phyloP scores from a whole-genome alignment of 2,888 invertebrate genomes.

The Catocala fraxini region DNA sequence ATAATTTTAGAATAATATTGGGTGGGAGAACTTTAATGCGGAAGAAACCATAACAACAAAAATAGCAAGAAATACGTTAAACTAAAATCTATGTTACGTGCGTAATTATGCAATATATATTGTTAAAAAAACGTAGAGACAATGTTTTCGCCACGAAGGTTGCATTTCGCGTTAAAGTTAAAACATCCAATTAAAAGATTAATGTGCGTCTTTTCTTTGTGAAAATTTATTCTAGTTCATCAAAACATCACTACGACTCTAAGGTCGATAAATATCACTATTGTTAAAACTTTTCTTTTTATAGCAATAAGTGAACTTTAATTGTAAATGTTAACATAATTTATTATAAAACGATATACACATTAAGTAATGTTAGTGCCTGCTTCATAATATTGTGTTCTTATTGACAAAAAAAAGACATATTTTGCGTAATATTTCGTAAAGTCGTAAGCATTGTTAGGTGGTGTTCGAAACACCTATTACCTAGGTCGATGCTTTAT shows the following conservation, averaged over 20 bases:
- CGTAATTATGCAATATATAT: not conserved
- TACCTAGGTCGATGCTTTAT: conserved; percentile 63
- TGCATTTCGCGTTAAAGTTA: conserved; percentile 39
- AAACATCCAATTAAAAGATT: conserved; percentile 41
- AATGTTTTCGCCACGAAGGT: not conserved
- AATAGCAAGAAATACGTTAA: not conserved
- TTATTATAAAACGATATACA: conserved; percentile 85
- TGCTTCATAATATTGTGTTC: conserved; percentile 81
- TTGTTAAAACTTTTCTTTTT: conserved; percentile 73
- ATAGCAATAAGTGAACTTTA: conserved; percentile 78
- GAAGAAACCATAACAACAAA: conserved; percentile 3
- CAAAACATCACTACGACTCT: conserved; percentile 62
- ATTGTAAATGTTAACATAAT: conserved; percentile 84
- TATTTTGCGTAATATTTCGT: conserved; percentile 79
- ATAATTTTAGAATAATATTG: conserved; percentile 65
- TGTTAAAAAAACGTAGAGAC: not conserved
- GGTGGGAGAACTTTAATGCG: conserved; percentile 44
- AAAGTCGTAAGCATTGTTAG: conserved; percentile 51
- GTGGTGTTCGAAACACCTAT: conserved; percentile 76
- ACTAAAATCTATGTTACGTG: not conserved
- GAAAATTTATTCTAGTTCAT: conserved; percentile 69
- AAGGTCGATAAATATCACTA: conserved; percentile 60
- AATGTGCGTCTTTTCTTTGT: conserved; percentile 46
- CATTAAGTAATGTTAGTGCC: conserved; percentile 85
- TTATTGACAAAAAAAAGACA: conserved; percentile 77